Conservation (phyloP, 2,888 invertebrate species). For the Cephus nigrinus region DNA sequence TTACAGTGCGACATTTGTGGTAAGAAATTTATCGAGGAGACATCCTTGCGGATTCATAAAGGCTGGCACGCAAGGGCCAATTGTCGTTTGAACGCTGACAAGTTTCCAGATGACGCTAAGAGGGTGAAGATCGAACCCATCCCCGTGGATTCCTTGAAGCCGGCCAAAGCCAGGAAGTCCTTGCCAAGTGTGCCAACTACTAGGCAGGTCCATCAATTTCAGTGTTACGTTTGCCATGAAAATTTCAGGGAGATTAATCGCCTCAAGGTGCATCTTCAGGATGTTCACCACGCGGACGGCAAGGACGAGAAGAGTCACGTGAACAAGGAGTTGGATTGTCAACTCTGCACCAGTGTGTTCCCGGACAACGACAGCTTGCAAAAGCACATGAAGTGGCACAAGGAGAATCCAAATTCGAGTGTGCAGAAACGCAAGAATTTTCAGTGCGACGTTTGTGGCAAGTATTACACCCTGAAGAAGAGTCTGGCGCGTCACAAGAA, state of each 20-base stretch:
- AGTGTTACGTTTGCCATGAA: constrained; percentile 72
- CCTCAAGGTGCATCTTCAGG: constrained; percentile 72
- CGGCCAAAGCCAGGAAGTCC: constrained; percentile 55
- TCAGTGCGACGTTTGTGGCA: constrained; percentile 75
- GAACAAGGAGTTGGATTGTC: constrained; percentile 59
- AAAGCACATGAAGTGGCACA: constrained; percentile 68
- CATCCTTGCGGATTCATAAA: constrained; percentile 73
- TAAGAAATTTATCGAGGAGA: constrained; percentile 72
- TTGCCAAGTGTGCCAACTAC: constrained; percentile 44
- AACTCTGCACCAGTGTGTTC: constrained; percentile 68
- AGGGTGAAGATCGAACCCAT: neutral
- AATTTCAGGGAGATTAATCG: constrained; percentile 71
- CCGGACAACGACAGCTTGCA: constrained; percentile 64
- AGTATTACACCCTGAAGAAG: constrained; percentile 72
- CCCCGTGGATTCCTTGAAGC: constrained; percentile 29
- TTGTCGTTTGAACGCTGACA: constrained; percentile 50
- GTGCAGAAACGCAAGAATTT: constrained; percentile 52
- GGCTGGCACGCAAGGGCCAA: constrained; percentile 72
- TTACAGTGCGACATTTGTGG: constrained; percentile 76
- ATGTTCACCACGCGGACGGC: constrained; percentile 69
- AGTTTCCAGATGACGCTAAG: neutral
- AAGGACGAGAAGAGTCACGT: constrained; percentile 54
- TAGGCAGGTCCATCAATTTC: constrained; percentile 30
- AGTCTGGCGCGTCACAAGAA: constrained; percentile 72
- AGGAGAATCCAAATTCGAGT: constrained; percentile 57